phyloP scores from a whole-genome alignment of 2,888 invertebrate species.

The Chelonus formosanus region DNA sequence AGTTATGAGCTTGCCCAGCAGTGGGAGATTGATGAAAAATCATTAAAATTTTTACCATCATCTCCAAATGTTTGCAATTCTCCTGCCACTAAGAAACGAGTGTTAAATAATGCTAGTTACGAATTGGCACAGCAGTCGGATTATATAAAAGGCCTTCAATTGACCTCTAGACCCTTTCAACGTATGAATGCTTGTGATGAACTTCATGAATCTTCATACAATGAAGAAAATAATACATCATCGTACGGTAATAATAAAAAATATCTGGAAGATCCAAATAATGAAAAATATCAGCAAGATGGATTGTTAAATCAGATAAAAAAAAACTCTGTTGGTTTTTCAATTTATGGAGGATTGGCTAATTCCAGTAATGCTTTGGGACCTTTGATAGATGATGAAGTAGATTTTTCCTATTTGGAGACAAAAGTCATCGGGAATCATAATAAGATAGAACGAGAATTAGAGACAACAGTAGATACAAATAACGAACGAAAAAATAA shows the following conservation, averaged over 20 bases:
- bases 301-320: constrained; percentile 58
- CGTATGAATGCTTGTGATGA: constrained; percentile 61
- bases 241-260: not conserved
- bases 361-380: constrained; percentile 37
- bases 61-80: constrained; percentile 31
- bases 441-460: constrained; percentile 21
- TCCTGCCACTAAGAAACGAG: constrained; percentile 38
- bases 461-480: not conserved
- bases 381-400: constrained; percentile 53
- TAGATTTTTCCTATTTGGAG: constrained; percentile 61
- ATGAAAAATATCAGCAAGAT: constrained; percentile 40
- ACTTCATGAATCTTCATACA: constrained; percentile 45
- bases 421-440: constrained; percentile 54
- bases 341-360: constrained; percentile 56
- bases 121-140: constrained; percentile 60
- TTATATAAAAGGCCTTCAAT: constrained; percentile 51
- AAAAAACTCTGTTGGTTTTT: constrained; percentile 65
- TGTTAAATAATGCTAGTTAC: constrained; percentile 57
- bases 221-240: constrained; percentile 20
- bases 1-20: constrained; percentile 62
- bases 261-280: constrained; percentile 11
- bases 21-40: constrained; percentile 51
- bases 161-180: constrained; percentile 45
- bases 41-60: constrained; percentile 25
- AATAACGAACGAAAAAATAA: constrained; percentile 12